phyloP scores from a whole-genome alignment of 2,113 vertebrate species.

The Corythornis cristatus region DNA sequence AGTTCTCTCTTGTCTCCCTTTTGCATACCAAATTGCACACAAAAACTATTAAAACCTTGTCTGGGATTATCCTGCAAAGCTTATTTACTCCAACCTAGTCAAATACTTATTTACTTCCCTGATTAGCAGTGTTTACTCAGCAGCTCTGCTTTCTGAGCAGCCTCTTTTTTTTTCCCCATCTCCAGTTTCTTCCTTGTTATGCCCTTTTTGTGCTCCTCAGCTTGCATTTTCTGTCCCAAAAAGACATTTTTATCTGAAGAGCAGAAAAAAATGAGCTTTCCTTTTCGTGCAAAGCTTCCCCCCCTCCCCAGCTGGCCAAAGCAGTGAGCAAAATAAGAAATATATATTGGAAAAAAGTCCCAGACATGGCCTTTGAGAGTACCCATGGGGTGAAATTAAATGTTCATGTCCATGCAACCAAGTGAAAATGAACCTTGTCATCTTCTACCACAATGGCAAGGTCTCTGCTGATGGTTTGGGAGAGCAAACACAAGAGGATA shows the following conservation, averaged over 20 bases:
- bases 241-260: rapidly evolving
- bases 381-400: rapidly evolving
- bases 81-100: background rate
- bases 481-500: background rate
- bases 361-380: background rate
- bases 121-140: conserved; percentile 20
- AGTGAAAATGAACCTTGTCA: background rate
- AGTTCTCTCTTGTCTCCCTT: background rate
- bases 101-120: background rate
- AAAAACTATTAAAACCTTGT: background rate
- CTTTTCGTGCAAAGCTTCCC: background rate
- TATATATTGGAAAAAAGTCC: background rate
- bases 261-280: background rate
- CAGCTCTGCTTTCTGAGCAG: background rate
- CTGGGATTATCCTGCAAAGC: background rate
- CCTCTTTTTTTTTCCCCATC: background rate
- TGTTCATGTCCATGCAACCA: background rate
- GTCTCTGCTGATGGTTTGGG: background rate
- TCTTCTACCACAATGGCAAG: background rate
- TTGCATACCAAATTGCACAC: background rate
- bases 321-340: background rate
- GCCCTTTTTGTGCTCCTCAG: background rate
- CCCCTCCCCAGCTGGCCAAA: background rate
- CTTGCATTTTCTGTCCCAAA: background rate
- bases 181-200: background rate